Conservation (phyloP, 2,113 vertebrate genomes). For the Calyptommatus sinebrachiatus region DNA sequence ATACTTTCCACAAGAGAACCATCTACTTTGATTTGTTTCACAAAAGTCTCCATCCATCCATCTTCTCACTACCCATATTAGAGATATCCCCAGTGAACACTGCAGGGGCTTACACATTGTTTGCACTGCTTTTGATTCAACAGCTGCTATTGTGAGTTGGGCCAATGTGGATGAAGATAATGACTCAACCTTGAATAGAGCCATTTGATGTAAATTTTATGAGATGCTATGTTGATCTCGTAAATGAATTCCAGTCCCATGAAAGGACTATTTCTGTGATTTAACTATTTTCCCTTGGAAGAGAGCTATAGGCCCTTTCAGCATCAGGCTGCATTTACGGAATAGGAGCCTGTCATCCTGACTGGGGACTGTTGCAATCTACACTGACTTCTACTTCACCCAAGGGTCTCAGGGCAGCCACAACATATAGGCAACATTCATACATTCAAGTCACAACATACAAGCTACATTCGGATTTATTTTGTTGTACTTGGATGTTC, state of each 20-base stretch:
- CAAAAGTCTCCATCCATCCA: not conserved
- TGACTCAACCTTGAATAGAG: not conserved
- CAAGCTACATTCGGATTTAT: too few relatives aligned
- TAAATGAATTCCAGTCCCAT: too few relatives aligned
- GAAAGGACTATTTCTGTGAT: too few relatives aligned
- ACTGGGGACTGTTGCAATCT: too few relatives aligned
- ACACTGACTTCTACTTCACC: too few relatives aligned
- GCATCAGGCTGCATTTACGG: too few relatives aligned
- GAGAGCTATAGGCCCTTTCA: not conserved
- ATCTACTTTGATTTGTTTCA: not conserved
- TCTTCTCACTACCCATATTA: not conserved
- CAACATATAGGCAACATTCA: too few relatives aligned
- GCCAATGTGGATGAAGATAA: not conserved
- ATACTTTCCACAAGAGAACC: not conserved
- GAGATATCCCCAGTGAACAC: not conserved
- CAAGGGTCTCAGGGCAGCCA: too few relatives aligned
- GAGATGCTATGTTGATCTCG: not conserved
- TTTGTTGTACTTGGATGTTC: too few relatives aligned
- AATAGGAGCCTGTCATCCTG: too few relatives aligned
- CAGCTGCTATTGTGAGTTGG: not conserved
- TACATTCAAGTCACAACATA: too few relatives aligned
- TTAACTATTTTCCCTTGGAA: not conserved
- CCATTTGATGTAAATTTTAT: not conserved
- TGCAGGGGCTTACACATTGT: not conserved
- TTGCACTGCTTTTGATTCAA: not conserved